Base-by-base conservation (phyloP, 1,140 invertebrate genomes). In the Tetranychus urticae region DNA sequence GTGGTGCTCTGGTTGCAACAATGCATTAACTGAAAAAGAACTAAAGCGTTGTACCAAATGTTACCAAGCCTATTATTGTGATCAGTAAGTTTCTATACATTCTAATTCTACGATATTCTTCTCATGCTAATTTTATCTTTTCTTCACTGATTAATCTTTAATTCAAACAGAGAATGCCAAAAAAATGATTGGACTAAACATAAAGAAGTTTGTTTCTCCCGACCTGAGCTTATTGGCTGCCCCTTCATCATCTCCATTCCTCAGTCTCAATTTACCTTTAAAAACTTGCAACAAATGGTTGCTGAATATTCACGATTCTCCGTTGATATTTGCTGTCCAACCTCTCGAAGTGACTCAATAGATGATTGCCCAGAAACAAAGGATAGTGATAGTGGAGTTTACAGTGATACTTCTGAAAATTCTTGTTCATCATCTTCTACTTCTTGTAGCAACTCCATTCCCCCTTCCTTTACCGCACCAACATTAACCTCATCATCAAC, bases 231-330 rank as follows among this genome's bases (percentile, higher is more conserved):
- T 23, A 70, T 77, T 39, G 77, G 76, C 3, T 69, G 68, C 50
- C 77, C 77, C 5, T 77, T 77, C 66, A 71, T 78, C 46, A 65
- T 77, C 60, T 73, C 72, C 61, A 50, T 78, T 31, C 75, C 74
- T 31, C 64, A 71, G 50, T 75, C 73, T n/a, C 67, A 73, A 37
- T 69, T 70, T 13, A 77, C 76, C 6, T 77, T 71, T 65, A 66
- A 69, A n/a, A 67, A 71, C 35, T 58, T 78, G 7, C 68, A 68
- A 42, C 62, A 69, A 33, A 67, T 74, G 36, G 70, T 76, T 67
- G 74, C 76, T 65, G 69, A 69, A n/a, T 74, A 70, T 66, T 70
- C 74, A 48, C 72, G 71, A 70, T 73, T 62, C 59, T 55, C 64
- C 2, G 55, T 63, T 6, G 61, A 58, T 34, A 2, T 63, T 39